Evolutionary conservation across 2,113 vertebrate species (phyloP).

Genomic region (Laticauda colubrina): DNA sequence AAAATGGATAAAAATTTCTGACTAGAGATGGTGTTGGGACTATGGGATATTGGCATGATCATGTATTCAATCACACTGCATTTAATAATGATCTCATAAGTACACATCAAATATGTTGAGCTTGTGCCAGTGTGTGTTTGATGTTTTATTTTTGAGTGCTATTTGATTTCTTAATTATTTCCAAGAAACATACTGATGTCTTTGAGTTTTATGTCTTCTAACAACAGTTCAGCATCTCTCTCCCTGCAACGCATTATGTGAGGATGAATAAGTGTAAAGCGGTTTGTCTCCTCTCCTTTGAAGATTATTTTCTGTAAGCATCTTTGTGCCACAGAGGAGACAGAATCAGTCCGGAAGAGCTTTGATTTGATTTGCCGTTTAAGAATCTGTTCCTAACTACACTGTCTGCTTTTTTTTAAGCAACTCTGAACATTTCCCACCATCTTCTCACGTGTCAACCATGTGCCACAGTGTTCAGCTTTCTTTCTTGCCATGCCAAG

Average conservation of each 20-base stretch:
- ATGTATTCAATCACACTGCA: neutral
- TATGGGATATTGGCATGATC: neutral
- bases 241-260: neutral
- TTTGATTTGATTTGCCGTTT: slow-evolving; percentile 25
- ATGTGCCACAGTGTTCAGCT: neutral
- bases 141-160: neutral
- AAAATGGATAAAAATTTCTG: neutral
- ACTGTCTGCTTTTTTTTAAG: neutral
- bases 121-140: too few relatives aligned
- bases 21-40: neutral
- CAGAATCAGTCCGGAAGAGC: slow-evolving; percentile 23
- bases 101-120: neutral
- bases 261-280: slow-evolving; percentile 12
- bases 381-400: slow-evolving; percentile 3
- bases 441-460: slow-evolving; percentile 2
- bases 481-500: neutral
- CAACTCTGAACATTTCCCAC: slow-evolving; percentile 14
- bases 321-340: slow-evolving; percentile 18
- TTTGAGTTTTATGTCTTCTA: neutral
- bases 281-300: neutral
- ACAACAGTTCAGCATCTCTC: slow-evolving; percentile 5
- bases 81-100: neutral
- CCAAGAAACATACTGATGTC: neutral
- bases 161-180: neutral
- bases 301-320: slow-evolving; percentile 3